Base-by-base conservation (phyloP, 2,888 invertebrate genomes). In the Unio pictorum region DNA sequence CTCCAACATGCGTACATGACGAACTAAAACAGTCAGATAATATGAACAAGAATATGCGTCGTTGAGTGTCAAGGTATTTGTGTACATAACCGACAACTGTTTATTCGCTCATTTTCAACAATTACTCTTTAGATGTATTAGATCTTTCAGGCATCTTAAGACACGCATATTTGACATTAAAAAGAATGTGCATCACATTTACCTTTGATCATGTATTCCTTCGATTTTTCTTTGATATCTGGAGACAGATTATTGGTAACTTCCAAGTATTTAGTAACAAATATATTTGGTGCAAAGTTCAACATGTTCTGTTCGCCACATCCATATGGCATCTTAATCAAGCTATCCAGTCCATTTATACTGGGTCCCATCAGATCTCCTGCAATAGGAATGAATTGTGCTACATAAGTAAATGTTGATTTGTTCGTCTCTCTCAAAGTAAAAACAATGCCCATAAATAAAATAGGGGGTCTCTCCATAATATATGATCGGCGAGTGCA, bases 281-380 rank as follows among this genome's bases (percentile, higher is more conserved):
- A 94, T 79, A 97, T 94, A 81, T 96, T 96, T 0, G 96, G 95
- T 61, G 98, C 95, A 86, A 98, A 94, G 76, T 95, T 95, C 58
- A 97, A 91, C 93, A 97, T 94, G 73, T 98, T 98, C 89, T 97
- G 96, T 88, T 96, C 95, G 0, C 98, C 96, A 89, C 97, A 97
- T 0, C 96, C 96, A 59, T 94, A 95, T 0, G 97, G 96, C 90
- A 95, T 92, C 78, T 93, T 88, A 20, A 96, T 93, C 67, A 96
- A 90, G 78, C 93, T 92, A 28, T 94, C 94, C 58, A 96, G 90
- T 87, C 95, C 94, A 59, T 94, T 92, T 68, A 96, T 92, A 17
- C 94, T 93, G 17, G 95, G 94, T 20, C 95, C 96, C 82, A 96
- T 91, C 55, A 96, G 92, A 88, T 96, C 95, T 73, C 93, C 93